Evolutionary conservation across 2,113 vertebrate genomes (phyloP).

Genomic region (Ctenodactylus gundi): DNA sequence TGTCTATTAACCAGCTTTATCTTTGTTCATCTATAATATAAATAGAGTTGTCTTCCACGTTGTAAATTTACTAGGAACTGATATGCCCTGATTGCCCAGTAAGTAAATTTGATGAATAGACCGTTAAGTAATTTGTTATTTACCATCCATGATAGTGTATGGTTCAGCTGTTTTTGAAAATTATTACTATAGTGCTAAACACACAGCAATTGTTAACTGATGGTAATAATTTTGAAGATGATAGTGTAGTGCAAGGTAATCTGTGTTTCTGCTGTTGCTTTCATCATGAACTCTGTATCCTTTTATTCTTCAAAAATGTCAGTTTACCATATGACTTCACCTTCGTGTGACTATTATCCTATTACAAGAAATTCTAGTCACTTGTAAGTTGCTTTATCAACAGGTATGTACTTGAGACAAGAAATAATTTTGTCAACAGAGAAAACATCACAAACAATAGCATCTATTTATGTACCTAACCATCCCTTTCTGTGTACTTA

Average conservation of each 20-base stretch:
- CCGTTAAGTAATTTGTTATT: not conserved
- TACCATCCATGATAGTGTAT: not conserved
- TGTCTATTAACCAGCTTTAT: not conserved
- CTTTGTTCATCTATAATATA: not conserved
- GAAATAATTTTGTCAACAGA: not conserved
- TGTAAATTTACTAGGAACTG: slow-evolving; percentile 18
- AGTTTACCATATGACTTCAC: slow-evolving; percentile 15
- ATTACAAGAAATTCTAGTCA: not conserved
- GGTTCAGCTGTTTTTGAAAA: not conserved
- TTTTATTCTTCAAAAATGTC: slow-evolving; percentile 37
- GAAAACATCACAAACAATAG: not conserved
- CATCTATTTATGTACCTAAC: not conserved
- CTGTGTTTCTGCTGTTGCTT: not conserved
- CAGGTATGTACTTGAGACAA: not conserved
- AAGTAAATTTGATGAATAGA: not conserved
- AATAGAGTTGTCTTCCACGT: not conserved
- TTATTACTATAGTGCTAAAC: slow-evolving; percentile 9
- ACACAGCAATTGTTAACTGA: not conserved
- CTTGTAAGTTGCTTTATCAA: not conserved
- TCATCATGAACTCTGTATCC: not conserved
- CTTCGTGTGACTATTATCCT: slow-evolving; percentile 13
- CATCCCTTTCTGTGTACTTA: not conserved
- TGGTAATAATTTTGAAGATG: not conserved
- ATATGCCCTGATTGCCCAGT: not conserved
- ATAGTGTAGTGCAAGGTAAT: not conserved